These are phyloP conservation scores for Apis florea DNA, from an alignment of 1,140 invertebrate species.

Conservation along the genomic window DNA sequence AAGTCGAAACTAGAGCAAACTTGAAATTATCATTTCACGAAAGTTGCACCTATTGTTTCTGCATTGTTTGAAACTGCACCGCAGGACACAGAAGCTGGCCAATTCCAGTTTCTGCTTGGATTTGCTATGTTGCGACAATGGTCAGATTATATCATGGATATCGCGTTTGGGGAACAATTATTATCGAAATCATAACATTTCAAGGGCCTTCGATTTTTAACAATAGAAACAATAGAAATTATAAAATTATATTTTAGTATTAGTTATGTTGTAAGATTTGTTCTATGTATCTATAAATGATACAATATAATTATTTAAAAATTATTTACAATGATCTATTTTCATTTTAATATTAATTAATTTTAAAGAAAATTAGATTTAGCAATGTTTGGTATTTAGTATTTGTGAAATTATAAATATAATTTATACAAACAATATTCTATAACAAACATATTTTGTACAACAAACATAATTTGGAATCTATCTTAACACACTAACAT, in stretches of 20 bases:
- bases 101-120: slow-evolving; percentile 48
- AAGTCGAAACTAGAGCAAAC: slow-evolving; percentile 5
- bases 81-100: slow-evolving; percentile 34
- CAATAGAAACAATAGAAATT: not conserved
- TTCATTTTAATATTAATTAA: not conserved
- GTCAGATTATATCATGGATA: slow-evolving; percentile 33
- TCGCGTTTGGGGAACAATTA: not conserved
- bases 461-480: not conserved
- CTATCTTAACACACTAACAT: not conserved
- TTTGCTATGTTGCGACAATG: slow-evolving; percentile 44
- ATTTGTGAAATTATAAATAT: not conserved
- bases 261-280: not conserved
- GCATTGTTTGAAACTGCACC: slow-evolving; percentile 44
- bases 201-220: too few relatives aligned
- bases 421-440: not conserved
- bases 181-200: not conserved
- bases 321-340: not conserved
- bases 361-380: not conserved
- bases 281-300: too few relatives aligned
- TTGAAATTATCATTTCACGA: slow-evolving; percentile 29
- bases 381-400: not conserved
- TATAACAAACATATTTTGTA: not conserved
- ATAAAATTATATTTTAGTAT: not conserved
- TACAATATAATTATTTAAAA: not conserved
- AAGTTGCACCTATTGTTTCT: slow-evolving; percentile 35